These are phyloP conservation scores for Nephrotoma guestfalica DNA, from an alignment of 2,888 invertebrate species.

Conservation along the genomic window DNA sequence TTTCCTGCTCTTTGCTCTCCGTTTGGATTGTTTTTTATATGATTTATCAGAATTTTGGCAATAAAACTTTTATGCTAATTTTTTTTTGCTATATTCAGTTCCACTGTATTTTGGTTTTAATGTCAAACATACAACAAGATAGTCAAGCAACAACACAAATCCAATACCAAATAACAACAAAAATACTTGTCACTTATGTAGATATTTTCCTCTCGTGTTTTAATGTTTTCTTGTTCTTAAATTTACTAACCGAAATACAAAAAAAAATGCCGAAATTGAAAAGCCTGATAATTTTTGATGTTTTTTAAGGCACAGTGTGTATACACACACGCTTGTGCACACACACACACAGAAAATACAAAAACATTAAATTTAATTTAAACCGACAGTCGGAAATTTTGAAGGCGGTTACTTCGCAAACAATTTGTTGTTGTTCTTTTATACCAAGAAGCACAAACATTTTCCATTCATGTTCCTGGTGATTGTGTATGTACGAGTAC, in stretches of 20 bases:
- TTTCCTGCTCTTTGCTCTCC: not conserved
- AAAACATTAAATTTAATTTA: not conserved
- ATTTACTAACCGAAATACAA: not conserved
- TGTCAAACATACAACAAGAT: not conserved
- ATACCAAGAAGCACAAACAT: not conserved
- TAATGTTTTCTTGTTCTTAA: not conserved
- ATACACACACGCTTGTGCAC: not conserved
- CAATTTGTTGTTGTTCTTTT: not conserved
- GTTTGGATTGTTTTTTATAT: not conserved
- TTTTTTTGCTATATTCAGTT: not conserved
- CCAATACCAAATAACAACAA: not conserved
- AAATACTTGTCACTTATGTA: not conserved
- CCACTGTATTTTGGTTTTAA: not conserved
- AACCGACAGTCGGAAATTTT: not conserved
- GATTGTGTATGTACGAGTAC: not conserved
- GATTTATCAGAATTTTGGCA: not conserved
- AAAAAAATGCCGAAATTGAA: not conserved
- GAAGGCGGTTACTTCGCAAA: not conserved
- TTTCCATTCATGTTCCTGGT: not conserved
- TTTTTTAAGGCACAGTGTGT: not conserved
- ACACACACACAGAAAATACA: not conserved
- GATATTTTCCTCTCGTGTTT: not conserved
- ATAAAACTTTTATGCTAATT: not conserved
- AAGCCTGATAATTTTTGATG: not conserved
- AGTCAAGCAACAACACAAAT: not conserved